Evolutionary conservation across 2,888 invertebrate genomes (phyloP).

Genomic region (Parapristionchus giblindavisi): DNA sequence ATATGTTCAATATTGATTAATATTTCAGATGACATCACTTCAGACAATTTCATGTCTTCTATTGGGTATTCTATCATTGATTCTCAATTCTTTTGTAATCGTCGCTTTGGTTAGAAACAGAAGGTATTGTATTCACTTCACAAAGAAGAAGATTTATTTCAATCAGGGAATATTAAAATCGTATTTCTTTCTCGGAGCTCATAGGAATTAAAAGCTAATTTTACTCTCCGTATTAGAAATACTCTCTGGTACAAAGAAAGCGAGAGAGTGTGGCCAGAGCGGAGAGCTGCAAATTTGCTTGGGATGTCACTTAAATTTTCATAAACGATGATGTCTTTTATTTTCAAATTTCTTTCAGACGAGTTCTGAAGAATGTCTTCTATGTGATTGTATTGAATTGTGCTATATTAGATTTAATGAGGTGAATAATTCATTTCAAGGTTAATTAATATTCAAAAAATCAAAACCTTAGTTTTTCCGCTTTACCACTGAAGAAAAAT

Average conservation of each 20-base stretch:
- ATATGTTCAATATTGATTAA: too few relatives aligned
- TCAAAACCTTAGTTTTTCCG: neutral
- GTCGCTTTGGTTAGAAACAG: conserved; percentile 59
- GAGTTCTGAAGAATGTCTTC: conserved; percentile 67
- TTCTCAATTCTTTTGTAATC: conserved; percentile 67
- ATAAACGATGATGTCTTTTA: neutral
- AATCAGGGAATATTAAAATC: too few relatives aligned
- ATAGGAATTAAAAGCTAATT: too few relatives aligned
- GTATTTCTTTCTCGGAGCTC: too few relatives aligned
- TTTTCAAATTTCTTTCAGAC: conserved; percentile 38
- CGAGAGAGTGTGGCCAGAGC: too few relatives aligned
- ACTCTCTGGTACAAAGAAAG: too few relatives aligned
- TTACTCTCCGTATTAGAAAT: too few relatives aligned
- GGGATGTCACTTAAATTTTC: too few relatives aligned
- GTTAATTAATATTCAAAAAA: neutral
- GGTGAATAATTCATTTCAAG: conserved; percentile 2
- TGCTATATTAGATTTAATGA: conserved; percentile 20
- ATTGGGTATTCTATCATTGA: conserved; percentile 63
- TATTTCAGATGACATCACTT: conserved; percentile 61
- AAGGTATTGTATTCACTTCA: too few relatives aligned
- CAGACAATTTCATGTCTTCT: conserved; percentile 61
- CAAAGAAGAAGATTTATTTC: too few relatives aligned
- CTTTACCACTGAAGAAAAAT: too few relatives aligned
- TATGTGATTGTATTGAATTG: conserved; percentile 57
- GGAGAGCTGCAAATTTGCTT: too few relatives aligned